Conservation (phyloP, 2,113 vertebrate species). For the Gobius niger region DNA sequence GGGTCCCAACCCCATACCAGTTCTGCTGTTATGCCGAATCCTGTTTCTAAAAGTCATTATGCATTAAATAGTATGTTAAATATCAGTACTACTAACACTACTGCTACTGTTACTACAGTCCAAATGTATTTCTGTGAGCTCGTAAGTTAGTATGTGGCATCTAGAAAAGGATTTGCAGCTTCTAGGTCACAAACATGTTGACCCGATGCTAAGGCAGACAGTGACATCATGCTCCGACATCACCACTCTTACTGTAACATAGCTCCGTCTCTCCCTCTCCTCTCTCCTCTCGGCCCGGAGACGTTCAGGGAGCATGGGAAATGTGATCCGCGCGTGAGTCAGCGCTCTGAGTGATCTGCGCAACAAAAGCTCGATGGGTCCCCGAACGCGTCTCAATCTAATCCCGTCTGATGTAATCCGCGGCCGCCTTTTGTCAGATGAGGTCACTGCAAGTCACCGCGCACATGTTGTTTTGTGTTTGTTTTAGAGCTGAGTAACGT, state of each 20-base stretch:
- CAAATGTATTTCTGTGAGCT: too few species aligned
- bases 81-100: background rate
- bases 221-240: slow-evolving; percentile 41
- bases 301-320: background rate
- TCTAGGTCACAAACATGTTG: background rate
- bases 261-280: slow-evolving; percentile 18
- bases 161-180: background rate
- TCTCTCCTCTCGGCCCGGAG: background rate
- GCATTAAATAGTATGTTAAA: too few species aligned
- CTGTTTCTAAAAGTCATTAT: too few species aligned
- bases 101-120: background rate
- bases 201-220: slow-evolving; percentile 31
- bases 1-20: too few species aligned
- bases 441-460: background rate
- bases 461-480: background rate
- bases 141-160: too few species aligned
- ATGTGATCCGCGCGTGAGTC: slow-evolving; percentile 15
- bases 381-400: background rate
- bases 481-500: background rate
- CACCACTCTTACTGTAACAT: slow-evolving; percentile 24
- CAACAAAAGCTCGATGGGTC: slow-evolving; percentile 10
- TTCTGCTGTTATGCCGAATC: too few species aligned
- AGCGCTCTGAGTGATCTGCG: background rate
- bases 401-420: slow-evolving; percentile 6
- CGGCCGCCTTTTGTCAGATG: slow-evolving; percentile 1